A percentile compares a stretch with the other conserved stretches of the same genome.
Conservation (phyloP, 1,140 invertebrate genomes). For the Drosophila tani region DNA sequence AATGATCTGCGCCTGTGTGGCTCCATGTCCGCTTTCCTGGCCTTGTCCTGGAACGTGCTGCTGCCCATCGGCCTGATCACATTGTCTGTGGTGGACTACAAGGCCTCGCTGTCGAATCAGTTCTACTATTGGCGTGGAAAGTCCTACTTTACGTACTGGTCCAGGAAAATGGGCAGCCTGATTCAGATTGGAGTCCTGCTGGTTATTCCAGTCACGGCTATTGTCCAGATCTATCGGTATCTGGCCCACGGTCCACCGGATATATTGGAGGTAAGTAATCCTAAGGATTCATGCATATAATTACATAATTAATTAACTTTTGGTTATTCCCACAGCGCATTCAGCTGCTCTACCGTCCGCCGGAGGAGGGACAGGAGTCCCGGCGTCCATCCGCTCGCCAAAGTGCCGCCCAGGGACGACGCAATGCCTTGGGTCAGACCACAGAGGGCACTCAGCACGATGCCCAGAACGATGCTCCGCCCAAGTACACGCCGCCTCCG, state of each 20-base stretch:
- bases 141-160: constrained; percentile 91
- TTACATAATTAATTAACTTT: neutral
- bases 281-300: too few relatives aligned
- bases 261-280: constrained; percentile 92
- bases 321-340: constrained; percentile 87
- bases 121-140: constrained; percentile 83
- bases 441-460: constrained; percentile 44
- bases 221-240: constrained; percentile 94
- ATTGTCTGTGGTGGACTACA: constrained; percentile 80
- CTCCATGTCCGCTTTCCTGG: constrained; percentile 89
- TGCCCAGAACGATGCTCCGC: constrained; percentile 92
- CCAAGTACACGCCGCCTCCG: constrained; percentile 96
- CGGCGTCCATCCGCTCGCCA: constrained; percentile 61
- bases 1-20: constrained; percentile 87
- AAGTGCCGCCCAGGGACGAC: constrained; percentile 39
- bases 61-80: constrained; percentile 91
- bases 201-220: constrained; percentile 90
- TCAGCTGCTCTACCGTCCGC: constrained; percentile 72
- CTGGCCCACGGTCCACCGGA: constrained; percentile 92
- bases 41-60: constrained; percentile 95
- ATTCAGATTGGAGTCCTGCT: constrained; percentile 92
- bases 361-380: constrained; percentile 48
- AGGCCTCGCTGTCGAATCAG: constrained; percentile 78
- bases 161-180: constrained; percentile 90
- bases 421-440: constrained; percentile 46